Evolutionary conservation across 2,797 vertebrate genomes (phyloP).

Genomic region (Coracias cyanogaster): DNA sequence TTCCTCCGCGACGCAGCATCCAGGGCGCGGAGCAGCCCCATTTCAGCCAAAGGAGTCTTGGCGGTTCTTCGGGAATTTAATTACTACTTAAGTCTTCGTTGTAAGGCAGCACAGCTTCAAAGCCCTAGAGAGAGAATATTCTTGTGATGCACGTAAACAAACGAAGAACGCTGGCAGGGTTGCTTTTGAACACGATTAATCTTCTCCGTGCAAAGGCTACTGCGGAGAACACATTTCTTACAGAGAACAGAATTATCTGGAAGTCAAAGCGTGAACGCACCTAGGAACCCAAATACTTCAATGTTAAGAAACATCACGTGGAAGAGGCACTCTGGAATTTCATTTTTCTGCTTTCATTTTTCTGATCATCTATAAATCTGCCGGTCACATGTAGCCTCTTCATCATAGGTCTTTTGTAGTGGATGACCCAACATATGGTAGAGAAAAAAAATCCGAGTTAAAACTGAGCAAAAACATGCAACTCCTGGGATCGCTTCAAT

Average conservation of each 20-base stretch:
- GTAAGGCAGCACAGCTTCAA: constrained; percentile 56
- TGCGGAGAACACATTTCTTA: neutral
- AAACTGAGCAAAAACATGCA: neutral
- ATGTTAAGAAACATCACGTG: neutral
- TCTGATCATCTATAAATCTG: constrained; percentile 50
- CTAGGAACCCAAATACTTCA: neutral
- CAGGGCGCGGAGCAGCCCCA: constrained; percentile 40
- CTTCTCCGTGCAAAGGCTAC: neutral
- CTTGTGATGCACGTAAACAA: constrained; percentile 60
- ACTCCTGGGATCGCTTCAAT: constrained; percentile 26
- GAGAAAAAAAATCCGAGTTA: constrained; percentile 25
- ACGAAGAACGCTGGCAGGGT: neutral
- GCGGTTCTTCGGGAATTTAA: constrained; percentile 42
- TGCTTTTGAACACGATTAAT: constrained; percentile 34
- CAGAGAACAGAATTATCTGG: neutral
- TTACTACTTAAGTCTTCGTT: constrained; percentile 35
- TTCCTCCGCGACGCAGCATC: neutral
- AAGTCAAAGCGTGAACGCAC: neutral
- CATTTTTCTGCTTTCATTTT: constrained; percentile 18
- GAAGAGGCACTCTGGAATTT: constrained; percentile 33
- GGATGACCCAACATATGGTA: constrained; percentile 71
- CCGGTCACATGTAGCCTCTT: constrained; percentile 53
- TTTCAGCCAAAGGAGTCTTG: constrained; percentile 59
- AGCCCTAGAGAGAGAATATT: constrained; percentile 62
- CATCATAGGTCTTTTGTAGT: constrained; percentile 42